These are phyloP conservation scores for Cryptotermes secundus DNA, from an alignment of 1,140 invertebrate species.

Conservation along the genomic window DNA sequence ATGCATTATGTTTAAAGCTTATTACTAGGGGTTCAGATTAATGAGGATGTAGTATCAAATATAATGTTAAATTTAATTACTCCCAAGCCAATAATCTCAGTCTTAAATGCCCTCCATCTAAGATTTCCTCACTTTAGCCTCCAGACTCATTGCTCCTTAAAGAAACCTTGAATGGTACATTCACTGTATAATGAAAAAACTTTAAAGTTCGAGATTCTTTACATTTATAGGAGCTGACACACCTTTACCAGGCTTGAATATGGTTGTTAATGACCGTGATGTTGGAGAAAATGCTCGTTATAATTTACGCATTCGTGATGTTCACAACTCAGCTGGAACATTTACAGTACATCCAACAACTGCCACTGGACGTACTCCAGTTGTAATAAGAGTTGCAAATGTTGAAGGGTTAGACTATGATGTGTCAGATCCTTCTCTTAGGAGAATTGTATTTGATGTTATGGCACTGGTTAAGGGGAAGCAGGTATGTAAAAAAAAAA, in stretches of 20 bases:
- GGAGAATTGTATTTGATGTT: conserved; percentile 70
- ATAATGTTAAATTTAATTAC: too few species aligned
- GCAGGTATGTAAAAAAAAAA: conserved; percentile 9
- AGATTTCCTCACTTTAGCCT: too few species aligned
- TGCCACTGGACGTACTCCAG: conserved; percentile 70
- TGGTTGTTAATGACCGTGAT: conserved; percentile 74
- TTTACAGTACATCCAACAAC: conserved; percentile 66
- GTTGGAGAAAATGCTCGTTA: conserved; percentile 76
- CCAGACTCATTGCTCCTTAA: too few species aligned
- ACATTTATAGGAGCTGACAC: conserved; percentile 45
- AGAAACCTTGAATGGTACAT: too few species aligned
- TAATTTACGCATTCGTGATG: conserved; percentile 60
- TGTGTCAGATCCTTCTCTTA: conserved; percentile 56
- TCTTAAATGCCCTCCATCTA: too few species aligned
- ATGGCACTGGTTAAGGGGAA: conserved; percentile 59
- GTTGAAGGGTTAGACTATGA: conserved; percentile 70
- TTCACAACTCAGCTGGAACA: conserved; percentile 58
- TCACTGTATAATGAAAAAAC: too few species aligned
- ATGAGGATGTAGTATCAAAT: too few species aligned
- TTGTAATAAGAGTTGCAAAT: conserved; percentile 69
- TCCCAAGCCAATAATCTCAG: too few species aligned
- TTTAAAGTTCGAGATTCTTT: neutral
- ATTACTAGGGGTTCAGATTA: too few species aligned
- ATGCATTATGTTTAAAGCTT: too few species aligned
- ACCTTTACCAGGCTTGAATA: conserved; percentile 62